Percentiles rank a stretch among this genome's conserved stretches.
Conservation (phyloP, 2,888 invertebrate genomes). For the Hyppa rectilinea region DNA sequence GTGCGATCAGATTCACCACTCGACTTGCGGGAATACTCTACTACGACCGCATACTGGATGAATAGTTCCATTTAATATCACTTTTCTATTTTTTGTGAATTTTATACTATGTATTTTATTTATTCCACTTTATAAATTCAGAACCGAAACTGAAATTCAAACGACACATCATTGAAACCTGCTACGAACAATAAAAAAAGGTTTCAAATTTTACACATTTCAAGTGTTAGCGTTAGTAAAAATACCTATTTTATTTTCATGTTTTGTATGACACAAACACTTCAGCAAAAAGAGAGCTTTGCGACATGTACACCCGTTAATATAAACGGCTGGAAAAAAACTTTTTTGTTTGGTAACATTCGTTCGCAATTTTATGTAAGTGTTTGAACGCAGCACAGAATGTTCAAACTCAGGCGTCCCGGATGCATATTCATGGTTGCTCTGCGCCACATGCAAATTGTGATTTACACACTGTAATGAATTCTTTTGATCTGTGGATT, state of each 20-base stretch:
- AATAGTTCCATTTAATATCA: background rate
- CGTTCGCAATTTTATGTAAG: slow-evolving; percentile 52
- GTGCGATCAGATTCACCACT: slow-evolving; percentile 68
- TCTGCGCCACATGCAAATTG: slow-evolving; percentile 90
- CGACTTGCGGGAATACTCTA: slow-evolving; percentile 69
- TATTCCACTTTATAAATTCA: background rate
- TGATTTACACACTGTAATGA: slow-evolving; percentile 91
- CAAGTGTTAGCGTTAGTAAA: slow-evolving; percentile 43
- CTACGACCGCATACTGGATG: background rate
- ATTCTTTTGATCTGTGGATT: slow-evolving; percentile 91
- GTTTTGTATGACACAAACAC: slow-evolving; percentile 51
- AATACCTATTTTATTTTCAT: slow-evolving; percentile 48
- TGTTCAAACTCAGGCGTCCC: slow-evolving; percentile 84
- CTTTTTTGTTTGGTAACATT: slow-evolving; percentile 36
- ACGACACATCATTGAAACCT: slow-evolving; percentile 9
- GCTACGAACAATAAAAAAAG: slow-evolving; percentile 33
- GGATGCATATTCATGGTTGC: slow-evolving; percentile 89
- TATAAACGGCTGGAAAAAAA: slow-evolving; percentile 11
- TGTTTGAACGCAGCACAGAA: slow-evolving; percentile 82
- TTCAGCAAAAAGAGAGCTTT: slow-evolving; percentile 45
- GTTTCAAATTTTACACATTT: slow-evolving; percentile 39
- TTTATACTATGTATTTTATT: background rate
- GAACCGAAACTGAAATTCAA: background rate
- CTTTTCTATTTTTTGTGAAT: background rate
- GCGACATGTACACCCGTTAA: slow-evolving; percentile 35